phyloP scores from a whole-genome alignment of 2,113 vertebrate genomes.

The Sphyrna mokarran region DNA sequence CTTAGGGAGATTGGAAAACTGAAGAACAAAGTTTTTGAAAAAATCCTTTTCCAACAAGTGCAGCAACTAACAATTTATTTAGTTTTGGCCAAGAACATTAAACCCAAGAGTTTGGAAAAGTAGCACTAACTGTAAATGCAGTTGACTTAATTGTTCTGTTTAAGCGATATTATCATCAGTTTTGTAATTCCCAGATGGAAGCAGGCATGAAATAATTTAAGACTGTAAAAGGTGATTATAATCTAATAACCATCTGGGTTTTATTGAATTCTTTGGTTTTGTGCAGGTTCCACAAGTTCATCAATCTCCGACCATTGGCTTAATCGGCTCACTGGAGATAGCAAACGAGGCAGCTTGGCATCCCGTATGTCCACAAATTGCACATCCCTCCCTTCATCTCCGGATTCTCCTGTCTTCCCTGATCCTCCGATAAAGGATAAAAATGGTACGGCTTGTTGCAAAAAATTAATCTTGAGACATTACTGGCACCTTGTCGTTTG shows the following conservation, averaged over 20 bases:
- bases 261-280: neutral
- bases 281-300: slow-evolving; percentile 69
- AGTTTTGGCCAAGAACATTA: neutral
- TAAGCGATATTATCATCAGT: neutral
- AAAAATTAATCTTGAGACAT: neutral
- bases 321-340: slow-evolving; percentile 59
- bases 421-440: slow-evolving; percentile 48
- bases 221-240: neutral
- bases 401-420: slow-evolving; percentile 56
- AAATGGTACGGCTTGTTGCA: slow-evolving; percentile 53
- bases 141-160: neutral
- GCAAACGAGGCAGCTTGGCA: slow-evolving; percentile 54
- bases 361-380: slow-evolving; percentile 56
- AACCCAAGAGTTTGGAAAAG: neutral
- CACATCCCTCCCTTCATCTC: slow-evolving; percentile 51
- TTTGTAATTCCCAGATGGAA: neutral
- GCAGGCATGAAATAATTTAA: neutral
- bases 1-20: neutral
- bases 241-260: neutral
- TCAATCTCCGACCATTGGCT: slow-evolving; percentile 79
- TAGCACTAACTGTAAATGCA: neutral
- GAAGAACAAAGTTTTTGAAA: neutral
- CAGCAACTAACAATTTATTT: neutral
- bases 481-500: neutral
- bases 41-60: neutral